Evolutionary conservation across 2,888 invertebrate species (phyloP), one percentile per base, ranked within the genome.

Genomic region (Mesoligia furuncula): DNA sequence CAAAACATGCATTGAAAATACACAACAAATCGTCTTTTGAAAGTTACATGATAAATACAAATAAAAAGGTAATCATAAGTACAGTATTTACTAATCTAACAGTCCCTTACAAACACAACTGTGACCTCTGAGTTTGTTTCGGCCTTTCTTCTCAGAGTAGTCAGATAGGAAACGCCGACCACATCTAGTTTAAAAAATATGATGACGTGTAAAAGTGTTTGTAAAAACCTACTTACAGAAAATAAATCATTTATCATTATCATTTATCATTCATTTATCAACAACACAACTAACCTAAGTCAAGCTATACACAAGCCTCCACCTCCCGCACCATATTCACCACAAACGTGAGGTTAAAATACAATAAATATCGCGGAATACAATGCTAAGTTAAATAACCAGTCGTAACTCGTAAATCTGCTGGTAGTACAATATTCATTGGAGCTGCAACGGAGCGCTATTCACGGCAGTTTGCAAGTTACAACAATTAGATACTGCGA

Each of bases 361-460:
- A 79, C 66, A 78, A 78, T 84, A 83, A 85, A 85, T 80, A 75
- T 54, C 27, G 9, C 27, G 20, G 59, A 67, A 54, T 77, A 84
- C 73, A 83, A 69, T 39, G 24, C 42, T 31, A 66, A 80, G 72
- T 79, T 72, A 79, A 80, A 76, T 77, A 84, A 80, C 69, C 27
- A 62, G 62, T 64, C 11, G 51, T 59, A 68, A 78, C 45, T 75
- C 66, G 72, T 87, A 87, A 87, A 83, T 88, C 80, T 68, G 54
- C 42, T n/a, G 62, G 62, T 59, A 65, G 66, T 85, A 73, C 77
- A 80, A 79, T 88, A 88, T 88, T 86, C 84, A 88, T 77, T 70
- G 79, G 77, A 54, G 68, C 59, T 77, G 69, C 77, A 74, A 48
- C 24, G 39, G 36, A 62, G 48, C 66, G 79, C 83, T 82, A 86